Base-by-base conservation (phyloP, 2,113 vertebrate species). In the Nematolebias whitei region DNA sequence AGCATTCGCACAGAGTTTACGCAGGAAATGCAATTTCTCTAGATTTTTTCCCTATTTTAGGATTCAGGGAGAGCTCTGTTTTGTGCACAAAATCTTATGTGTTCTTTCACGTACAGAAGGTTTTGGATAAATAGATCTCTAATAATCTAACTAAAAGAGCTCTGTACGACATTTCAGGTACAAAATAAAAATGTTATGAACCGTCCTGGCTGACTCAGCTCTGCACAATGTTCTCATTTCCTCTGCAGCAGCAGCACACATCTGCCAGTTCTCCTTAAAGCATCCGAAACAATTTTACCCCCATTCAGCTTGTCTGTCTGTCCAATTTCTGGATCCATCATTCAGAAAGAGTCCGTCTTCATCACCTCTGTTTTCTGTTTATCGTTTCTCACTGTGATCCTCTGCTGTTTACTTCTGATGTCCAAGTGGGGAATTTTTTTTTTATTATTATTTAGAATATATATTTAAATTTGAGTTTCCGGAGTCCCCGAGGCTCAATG, bases 191-290 rank as follows among this genome's bases (percentile, higher is more conserved):
- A 12, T 68, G 2, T 44, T 52, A 40, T 32, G 55, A 11, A 67
- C 50, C 69, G 47, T 44, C 60, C 35, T 62, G 45, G 39, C 47
- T 83, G 71, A 85, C 69, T 79, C 80, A 85, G 53, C 53, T 66
- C 54, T 80, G 16, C 63, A 70, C 55, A 85, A 81, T 75, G 54
- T 81, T 73, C 48, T 67, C 23, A 63, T 82, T 74, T 79, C 55
- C 75, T 44, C 58, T n/a, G 26, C 35, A 62, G 58, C 35, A 61
- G n/a, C 43, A n/a, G 56, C 32, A 56, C 56, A 53, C 55, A 78
- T 72, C 67, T 70, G 75, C 77, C 52, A 23, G 11, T 63, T 23
- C 45, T 69, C 44, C 47, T 44, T 55, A 19, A 50, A 61, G 57
- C 56, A 74, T 63, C 66, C 48, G 47, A 76, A 74, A 54, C 12